Percentiles rank a stretch among this genome's conserved stretches.
Conservation (phyloP, 1,140 invertebrate species). For the Oedothorax gibbosus region DNA sequence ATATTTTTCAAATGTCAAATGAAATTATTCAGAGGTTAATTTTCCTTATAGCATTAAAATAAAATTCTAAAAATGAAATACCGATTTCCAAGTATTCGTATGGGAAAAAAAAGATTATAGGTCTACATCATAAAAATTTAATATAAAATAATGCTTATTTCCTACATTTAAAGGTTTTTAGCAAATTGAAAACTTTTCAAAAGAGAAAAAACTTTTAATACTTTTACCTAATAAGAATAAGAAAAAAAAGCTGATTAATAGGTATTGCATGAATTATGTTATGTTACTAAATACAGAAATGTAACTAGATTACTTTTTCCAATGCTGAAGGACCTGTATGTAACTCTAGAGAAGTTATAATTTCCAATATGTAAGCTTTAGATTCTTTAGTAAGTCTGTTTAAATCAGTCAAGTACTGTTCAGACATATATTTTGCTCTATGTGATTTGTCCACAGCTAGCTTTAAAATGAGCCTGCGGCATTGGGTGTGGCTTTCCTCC, state of each 20-base stretch:
- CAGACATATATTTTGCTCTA: slow-evolving; percentile 16
- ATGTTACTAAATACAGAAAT: neutral
- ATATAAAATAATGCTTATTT: neutral
- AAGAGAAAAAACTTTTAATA: neutral
- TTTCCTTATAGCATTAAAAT: too few species aligned
- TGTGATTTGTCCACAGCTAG: slow-evolving; percentile 8
- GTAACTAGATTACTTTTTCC: slow-evolving; percentile 5
- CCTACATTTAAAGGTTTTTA: neutral
- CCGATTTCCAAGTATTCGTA: too few species aligned
- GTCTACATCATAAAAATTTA: neutral
- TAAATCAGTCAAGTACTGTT: slow-evolving; percentile 13
- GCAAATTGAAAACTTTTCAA: neutral
- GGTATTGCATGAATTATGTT: neutral
- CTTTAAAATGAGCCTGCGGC: slow-evolving; percentile 21
- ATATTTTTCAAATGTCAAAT: too few species aligned
- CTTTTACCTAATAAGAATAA: neutral
- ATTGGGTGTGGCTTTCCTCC: slow-evolving; percentile 32
- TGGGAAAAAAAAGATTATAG: too few species aligned
- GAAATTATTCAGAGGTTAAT: too few species aligned
- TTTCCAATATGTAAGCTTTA: slow-evolving; percentile 3
- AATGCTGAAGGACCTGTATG: neutral
- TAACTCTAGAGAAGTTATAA: neutral
- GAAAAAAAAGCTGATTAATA: neutral
- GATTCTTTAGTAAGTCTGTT: slow-evolving; percentile 20
- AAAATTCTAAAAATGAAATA: too few species aligned